Evolutionary conservation across 2,113 vertebrate genomes (phyloP), one percentile per base, ranked within the genome.

Genomic region (Argyrosomus japonicus): DNA sequence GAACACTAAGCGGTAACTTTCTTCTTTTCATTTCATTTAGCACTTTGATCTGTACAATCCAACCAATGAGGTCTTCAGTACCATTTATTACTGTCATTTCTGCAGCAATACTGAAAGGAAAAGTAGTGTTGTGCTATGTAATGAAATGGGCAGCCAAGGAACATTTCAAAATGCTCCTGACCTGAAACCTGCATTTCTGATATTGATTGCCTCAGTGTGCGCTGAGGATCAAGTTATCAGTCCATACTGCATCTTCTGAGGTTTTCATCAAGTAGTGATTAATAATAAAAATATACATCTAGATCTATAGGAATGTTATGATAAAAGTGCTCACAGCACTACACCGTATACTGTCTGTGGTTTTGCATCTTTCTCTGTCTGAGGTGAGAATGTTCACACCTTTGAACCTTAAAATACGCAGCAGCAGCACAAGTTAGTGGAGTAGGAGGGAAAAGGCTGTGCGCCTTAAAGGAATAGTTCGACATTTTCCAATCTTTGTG

Each of bases 251-350:
- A 86, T 87, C 61, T 64, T 87, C 63, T 77, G 77, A 88, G 85
- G 78, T 90, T 78, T 87, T 79, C 27, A 75, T 81, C 43, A 74
- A 68, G 79, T 81, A 87, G 60, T 85, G 75, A 83, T 68, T 63
- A 77, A 50, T 87, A 86, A 77, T 85, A 75, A 87, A 85, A 85
- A 90, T 85, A 86, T 75, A 91, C 75, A 93, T 84, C 75, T 89
- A 81, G 68, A 80, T 83, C 74, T 79, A 60, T 70, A 77, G 83
- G 69, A 92, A 81, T 88, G 71, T 75, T 77, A 81, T 43, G 45
- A 64, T 77, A 86, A 79, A 78, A 86, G 85, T 88, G 79, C 80
- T 93, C 36, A 54, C 67, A 79, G 56, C 25, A 48, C 68, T 79
- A 21, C 60, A 89, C 85, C 86, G 84, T 84, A 87, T 29, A 13